Percentiles rank a stretch among this genome's conserved stretches.
Conservation (phyloP, 2,113 vertebrate species). For the Poeciliopsis occidentalis region DNA sequence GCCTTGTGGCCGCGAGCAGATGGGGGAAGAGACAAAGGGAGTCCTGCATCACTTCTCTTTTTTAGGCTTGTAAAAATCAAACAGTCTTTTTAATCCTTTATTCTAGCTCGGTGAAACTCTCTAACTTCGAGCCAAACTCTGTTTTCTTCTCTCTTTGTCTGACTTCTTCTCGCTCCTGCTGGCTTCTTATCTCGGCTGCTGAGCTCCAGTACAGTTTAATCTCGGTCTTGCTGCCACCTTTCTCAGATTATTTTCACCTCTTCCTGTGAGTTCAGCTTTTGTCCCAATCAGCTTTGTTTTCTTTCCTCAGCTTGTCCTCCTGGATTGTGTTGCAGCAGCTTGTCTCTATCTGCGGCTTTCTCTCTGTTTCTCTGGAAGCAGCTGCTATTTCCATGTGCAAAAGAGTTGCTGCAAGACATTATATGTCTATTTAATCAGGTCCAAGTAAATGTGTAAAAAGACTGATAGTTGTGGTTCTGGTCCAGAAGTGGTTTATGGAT, state of each 20-base stretch:
- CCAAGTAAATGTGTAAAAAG: no score
- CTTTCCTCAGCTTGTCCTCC: not conserved
- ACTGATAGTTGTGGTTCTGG: no score
- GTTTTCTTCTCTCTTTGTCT: conserved; percentile 12
- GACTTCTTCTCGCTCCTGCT: conserved; percentile 7
- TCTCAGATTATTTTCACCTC: not conserved
- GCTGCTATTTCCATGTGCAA: not conserved
- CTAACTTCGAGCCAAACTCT: conserved; percentile 41
- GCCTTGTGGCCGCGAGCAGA: conserved; percentile 22
- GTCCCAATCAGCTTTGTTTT: not conserved
- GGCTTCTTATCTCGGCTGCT: conserved; percentile 36
- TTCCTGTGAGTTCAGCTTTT: not conserved
- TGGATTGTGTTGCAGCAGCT: not conserved
- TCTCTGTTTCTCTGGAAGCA: not conserved
- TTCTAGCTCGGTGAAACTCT: conserved; percentile 29
- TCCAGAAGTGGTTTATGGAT: no score
- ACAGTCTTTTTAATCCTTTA: conserved; percentile 51
- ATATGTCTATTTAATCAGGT: no score
- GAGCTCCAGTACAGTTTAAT: conserved; percentile 36
- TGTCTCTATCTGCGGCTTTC: not conserved
- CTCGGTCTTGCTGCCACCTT: conserved; percentile 12
- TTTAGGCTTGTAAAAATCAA: conserved; percentile 50
- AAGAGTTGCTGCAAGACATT: not conserved
- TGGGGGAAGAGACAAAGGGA: not conserved
- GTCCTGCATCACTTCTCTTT: conserved; percentile 45